Evolutionary conservation across 2,888 invertebrate species (phyloP), one percentile per base, ranked within the genome.

Genomic region (Keiferia lycopersicella): DNA sequence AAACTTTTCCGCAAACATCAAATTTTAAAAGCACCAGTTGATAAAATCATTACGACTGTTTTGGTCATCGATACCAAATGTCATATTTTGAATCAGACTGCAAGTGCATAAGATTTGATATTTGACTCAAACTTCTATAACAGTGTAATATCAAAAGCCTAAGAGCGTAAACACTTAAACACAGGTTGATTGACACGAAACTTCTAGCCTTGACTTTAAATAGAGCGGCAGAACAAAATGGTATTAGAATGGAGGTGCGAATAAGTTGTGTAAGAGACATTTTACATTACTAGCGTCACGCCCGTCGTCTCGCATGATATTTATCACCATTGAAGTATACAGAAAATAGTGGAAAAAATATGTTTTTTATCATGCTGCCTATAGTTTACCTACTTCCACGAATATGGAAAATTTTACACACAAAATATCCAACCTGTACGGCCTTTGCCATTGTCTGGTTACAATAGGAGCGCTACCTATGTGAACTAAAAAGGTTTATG

Each of bases 191-290:
- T 57, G 57, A 57, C 34, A 57, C 34, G 38, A 57, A 57, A 38
- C 38, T 53, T 10, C 12, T 14, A 60, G 48, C 60, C 60, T 60
- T 60, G 60, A 60, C 60, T 45, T 26, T 39, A 45, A 39, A 34
- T 34, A 16, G 57, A 57, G 16, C 57, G 39, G 51, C 12, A 51
- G 22, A 51, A 58, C 58, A 45, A 34, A 22, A 53, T 30, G 30
- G 26, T 48, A 30, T 18, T 18, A 34, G 22, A 62, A 38, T 34
- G 56, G 22, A 67, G 65, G 68, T 66, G 65, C 63, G 62, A 66
- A 66, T 34, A 48, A 34, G 60, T 69, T 69, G 68, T 64, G 67
- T 69, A 71, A 71, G 62, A 70, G 67, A 53, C 6, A 53, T 53
- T 50, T 50, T 20, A 20, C 8, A 48, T 48, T 3, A 16, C 45